Evolutionary conservation across 2,113 vertebrate species (phyloP).

Genomic region (Oreochromis niloticus): DNA sequence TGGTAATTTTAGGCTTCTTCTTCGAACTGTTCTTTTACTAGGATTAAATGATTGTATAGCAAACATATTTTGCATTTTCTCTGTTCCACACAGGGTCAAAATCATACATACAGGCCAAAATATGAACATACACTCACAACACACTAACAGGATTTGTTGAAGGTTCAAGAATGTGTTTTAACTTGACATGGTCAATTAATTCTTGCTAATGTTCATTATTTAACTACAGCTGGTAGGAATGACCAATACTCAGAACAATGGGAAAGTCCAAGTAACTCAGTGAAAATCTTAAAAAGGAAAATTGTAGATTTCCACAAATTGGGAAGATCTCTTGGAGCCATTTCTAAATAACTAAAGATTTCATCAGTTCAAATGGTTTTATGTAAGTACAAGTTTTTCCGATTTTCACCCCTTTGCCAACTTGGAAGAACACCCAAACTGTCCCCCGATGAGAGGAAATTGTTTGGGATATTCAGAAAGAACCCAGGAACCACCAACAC

Average conservation of each 20-base stretch:
- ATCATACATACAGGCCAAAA: background rate
- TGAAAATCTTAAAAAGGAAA: background rate
- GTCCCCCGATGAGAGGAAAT: background rate
- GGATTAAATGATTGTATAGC: background rate
- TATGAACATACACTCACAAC: background rate
- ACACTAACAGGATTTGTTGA: background rate
- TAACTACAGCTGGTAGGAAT: background rate
- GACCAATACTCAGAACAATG: background rate
- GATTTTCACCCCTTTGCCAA: background rate
- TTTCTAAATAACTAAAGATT: background rate
- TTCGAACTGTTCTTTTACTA: background rate
- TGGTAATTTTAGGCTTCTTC: background rate
- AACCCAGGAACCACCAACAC: background rate
- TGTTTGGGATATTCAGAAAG: background rate
- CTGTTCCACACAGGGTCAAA: background rate
- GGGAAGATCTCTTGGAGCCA: background rate
- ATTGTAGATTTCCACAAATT: background rate
- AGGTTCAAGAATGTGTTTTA: background rate
- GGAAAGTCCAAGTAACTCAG: background rate
- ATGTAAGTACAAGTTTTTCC: background rate
- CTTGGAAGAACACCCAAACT: background rate
- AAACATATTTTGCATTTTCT: background rate
- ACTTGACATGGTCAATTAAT: rapidly evolving
- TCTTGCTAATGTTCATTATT: background rate
- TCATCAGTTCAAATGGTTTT: background rate